phyloP scores from a whole-genome alignment of 2,113 vertebrate species.

The Mustela nigripes region DNA sequence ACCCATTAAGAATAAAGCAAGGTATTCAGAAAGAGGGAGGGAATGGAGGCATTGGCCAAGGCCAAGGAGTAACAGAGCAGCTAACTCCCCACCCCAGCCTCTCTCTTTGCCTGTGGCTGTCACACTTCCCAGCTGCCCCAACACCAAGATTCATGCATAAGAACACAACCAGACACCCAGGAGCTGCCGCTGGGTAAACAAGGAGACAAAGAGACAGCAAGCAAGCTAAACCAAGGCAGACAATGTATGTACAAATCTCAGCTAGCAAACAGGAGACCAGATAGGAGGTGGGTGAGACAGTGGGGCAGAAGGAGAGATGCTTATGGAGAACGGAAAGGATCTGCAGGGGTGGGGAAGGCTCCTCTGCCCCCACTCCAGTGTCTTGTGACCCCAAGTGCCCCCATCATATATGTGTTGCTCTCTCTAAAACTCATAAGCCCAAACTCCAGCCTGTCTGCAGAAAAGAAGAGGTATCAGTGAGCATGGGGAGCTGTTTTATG shows the following conservation, averaged over 20 bases:
- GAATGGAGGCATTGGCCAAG: background rate
- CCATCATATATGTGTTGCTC: background rate
- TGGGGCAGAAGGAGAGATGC: background rate
- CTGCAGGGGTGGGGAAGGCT: rapidly evolving
- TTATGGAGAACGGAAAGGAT: background rate
- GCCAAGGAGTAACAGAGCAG: background rate
- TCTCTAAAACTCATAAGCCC: background rate
- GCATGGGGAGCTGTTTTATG: slow-evolving; percentile 82
- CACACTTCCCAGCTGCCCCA: background rate
- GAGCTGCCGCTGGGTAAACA: background rate
- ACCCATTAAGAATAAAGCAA: background rate
- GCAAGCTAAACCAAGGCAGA: background rate
- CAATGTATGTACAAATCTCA: background rate
- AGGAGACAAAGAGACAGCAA: background rate
- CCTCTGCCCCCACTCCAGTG: background rate
- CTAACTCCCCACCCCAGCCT: background rate
- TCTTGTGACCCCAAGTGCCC: background rate
- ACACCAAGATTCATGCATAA: background rate
- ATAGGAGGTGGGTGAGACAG: background rate
- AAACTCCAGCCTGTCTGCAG: background rate
- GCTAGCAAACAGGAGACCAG: background rate
- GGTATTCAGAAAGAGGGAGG: background rate
- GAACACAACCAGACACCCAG: background rate
- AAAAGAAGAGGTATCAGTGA: slow-evolving; percentile 38
- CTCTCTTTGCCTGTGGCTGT: background rate